Evolutionary conservation across 2,113 vertebrate species (phyloP).

Genomic region (Rhegmatorhina hoffmannsi): DNA sequence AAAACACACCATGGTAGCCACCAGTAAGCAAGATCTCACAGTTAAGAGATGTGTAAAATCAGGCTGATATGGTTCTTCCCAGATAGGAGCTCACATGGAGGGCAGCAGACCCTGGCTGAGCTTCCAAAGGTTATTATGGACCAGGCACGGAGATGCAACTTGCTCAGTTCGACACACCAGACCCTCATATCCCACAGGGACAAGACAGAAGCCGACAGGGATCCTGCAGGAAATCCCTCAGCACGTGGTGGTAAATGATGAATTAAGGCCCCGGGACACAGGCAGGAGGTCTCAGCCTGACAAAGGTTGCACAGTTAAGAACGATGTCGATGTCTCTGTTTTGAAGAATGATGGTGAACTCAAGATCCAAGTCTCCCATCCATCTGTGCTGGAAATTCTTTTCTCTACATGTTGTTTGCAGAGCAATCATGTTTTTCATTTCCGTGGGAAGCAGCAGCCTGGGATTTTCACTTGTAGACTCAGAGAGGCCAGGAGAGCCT

Average conservation of each 20-base stretch:
- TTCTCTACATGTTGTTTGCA: neutral
- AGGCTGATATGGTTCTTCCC: neutral
- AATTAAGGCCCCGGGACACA: neutral
- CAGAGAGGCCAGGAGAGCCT: neutral
- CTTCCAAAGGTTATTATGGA: neutral
- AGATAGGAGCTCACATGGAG: neutral
- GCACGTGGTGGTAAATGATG: fast-evolving
- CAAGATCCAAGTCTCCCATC: neutral
- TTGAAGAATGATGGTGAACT: neutral
- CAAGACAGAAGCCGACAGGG: neutral
- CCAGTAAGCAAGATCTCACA: neutral
- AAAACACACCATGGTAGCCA: neutral
- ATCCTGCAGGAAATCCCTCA: neutral
- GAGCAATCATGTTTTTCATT: neutral
- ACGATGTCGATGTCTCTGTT: neutral
- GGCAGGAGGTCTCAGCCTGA: neutral
- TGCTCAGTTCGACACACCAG: neutral
- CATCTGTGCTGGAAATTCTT: neutral
- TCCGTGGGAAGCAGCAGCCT: neutral
- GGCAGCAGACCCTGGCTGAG: neutral
- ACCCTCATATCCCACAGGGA: neutral
- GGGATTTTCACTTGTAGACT: neutral
- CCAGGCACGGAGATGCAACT: fast-evolving
- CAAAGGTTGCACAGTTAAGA: neutral
- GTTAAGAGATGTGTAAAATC: neutral